phyloP scores from a whole-genome alignment of 2,113 vertebrate species.

The Notothenia coriiceps region DNA sequence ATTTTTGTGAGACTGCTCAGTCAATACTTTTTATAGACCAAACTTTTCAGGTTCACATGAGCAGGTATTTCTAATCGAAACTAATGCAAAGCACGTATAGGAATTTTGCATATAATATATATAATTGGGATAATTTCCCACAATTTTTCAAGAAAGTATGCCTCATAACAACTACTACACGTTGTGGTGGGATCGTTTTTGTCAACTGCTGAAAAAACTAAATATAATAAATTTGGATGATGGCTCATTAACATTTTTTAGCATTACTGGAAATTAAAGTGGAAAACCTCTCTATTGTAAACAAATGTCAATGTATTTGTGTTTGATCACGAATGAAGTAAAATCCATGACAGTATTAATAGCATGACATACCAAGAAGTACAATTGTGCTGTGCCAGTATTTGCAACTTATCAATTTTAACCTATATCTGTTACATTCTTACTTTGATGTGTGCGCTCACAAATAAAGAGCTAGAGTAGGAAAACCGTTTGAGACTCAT shows the following conservation, averaged over 20 bases:
- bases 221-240: not conserved
- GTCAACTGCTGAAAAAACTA: no score
- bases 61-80: not conserved
- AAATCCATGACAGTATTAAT: not conserved
- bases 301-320: not conserved
- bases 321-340: not conserved
- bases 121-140: no score
- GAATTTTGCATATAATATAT: no score
- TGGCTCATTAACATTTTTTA: not conserved
- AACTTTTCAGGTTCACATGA: not conserved
- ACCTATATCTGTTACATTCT: not conserved
- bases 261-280: no score
- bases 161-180: no score
- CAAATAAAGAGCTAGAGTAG: not conserved
- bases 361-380: not conserved
- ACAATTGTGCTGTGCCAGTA: not conserved
- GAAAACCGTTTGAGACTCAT: not conserved
- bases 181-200: no score
- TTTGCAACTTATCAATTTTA: not conserved
- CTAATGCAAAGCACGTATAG: not conserved
- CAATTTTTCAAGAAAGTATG: no score
- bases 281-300: not conserved
- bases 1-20: slow-evolving; percentile 1
- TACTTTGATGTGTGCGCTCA: not conserved
- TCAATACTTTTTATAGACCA: not conserved